phyloP scores from a whole-genome alignment of 2,888 invertebrate species.

The Patella caerulea region DNA sequence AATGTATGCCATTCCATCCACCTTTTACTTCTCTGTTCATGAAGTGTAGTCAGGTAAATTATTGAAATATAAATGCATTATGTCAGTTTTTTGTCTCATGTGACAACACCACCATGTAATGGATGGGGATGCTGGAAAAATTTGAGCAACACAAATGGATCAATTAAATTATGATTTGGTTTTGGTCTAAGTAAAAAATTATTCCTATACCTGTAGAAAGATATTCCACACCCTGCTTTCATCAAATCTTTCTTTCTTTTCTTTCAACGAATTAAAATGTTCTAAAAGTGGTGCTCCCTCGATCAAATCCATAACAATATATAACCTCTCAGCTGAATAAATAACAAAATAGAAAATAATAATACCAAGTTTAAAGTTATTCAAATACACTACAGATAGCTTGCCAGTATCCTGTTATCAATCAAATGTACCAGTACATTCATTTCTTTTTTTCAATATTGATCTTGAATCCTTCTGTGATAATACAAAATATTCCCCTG shows the following conservation, averaged over 20 bases:
- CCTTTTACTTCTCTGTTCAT: too few species aligned
- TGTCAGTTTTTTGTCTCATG: too few species aligned
- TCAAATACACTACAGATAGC: neutral
- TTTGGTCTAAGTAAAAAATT: too few species aligned
- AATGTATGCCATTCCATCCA: too few species aligned
- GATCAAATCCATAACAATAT: constrained; percentile 73
- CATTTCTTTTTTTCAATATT: neutral
- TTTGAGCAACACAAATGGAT: too few species aligned
- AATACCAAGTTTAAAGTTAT: neutral
- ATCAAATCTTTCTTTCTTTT: constrained; percentile 68
- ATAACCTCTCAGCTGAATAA: constrained; percentile 67
- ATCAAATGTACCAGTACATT: neutral
- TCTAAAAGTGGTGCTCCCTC: constrained; percentile 72
- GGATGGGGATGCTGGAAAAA: too few species aligned
- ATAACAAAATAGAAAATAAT: neutral
- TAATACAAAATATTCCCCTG: too few species aligned
- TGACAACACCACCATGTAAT: too few species aligned
- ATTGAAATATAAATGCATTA: too few species aligned
- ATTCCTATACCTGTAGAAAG: constrained; percentile 68
- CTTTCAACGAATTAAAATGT: constrained; percentile 71
- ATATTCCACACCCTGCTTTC: constrained; percentile 72
- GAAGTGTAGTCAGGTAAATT: too few species aligned
- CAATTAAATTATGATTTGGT: too few species aligned
- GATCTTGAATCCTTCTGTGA: too few species aligned
- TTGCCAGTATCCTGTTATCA: neutral